phyloP scores from a whole-genome alignment of 2,113 vertebrate genomes.

The Morone chrysops region DNA sequence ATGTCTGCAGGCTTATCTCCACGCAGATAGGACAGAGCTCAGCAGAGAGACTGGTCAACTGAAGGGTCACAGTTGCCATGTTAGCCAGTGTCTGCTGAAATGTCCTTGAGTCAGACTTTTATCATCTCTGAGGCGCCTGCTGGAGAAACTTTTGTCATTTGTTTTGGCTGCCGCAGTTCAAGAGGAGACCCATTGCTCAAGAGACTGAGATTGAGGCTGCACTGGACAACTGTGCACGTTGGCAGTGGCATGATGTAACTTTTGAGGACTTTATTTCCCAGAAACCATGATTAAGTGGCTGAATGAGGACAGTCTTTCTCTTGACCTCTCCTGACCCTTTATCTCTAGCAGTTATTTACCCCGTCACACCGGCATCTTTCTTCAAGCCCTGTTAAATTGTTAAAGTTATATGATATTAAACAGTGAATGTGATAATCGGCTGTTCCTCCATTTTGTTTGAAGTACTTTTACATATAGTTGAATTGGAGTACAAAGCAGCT shows the following conservation, averaged over 20 bases:
- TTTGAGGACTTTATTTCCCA: slow-evolving; percentile 35
- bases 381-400: neutral
- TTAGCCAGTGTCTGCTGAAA: neutral
- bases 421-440: too few relatives aligned
- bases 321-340: neutral
- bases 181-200: slow-evolving; percentile 6
- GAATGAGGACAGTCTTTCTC: neutral
- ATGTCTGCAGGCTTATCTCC: slow-evolving; percentile 24
- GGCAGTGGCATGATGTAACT: slow-evolving; percentile 15
- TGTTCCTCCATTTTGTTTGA: neutral
- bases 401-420: neutral
- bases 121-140: slow-evolving; percentile 45
- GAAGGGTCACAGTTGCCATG: slow-evolving; percentile 13
- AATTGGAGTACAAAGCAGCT: neutral
- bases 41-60: neutral
- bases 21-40: slow-evolving; percentile 17
- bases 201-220: neutral
- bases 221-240: neutral
- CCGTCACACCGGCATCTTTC: too few relatives aligned
- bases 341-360: neutral
- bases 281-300: neutral
- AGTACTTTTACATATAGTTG: neutral
- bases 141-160: slow-evolving; percentile 34
- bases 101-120: slow-evolving; percentile 34
- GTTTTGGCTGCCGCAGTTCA: slow-evolving; percentile 31